phyloP scores from a whole-genome alignment of 2,888 invertebrate species.

The Gryllus longicercus region DNA sequence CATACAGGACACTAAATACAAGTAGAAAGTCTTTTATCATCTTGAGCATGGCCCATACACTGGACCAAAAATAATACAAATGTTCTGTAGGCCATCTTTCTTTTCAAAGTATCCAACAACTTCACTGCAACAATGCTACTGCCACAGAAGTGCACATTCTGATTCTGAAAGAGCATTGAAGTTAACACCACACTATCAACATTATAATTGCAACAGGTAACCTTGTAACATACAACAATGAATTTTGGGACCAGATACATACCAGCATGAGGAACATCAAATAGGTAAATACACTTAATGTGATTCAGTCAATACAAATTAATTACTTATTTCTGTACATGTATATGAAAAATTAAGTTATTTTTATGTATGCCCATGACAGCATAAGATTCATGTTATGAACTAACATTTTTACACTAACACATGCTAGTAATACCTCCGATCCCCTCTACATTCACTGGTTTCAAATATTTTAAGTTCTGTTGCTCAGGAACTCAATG shows the following conservation, averaged over 20 bases:
- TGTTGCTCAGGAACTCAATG: not conserved
- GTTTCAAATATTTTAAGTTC: not conserved
- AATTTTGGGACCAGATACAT: not conserved
- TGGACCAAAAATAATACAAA: conserved; percentile 6
- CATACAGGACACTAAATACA: not conserved
- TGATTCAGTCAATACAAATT: too few relatives aligned
- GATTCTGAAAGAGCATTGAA: not conserved
- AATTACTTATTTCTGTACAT: too few relatives aligned
- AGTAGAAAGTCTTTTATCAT: not conserved
- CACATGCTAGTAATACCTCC: not conserved
- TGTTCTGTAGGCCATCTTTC: conserved; percentile 11
- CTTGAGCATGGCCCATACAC: conserved; percentile 1
- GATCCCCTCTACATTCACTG: not conserved
- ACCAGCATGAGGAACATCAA: conserved; percentile 17
- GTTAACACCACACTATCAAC: conserved; percentile 9
- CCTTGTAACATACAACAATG: conserved; percentile 8
- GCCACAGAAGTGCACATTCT: not conserved
- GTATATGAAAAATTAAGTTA: too few relatives aligned
- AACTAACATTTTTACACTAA: not conserved
- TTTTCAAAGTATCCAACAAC: not conserved
- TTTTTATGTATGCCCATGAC: too few relatives aligned
- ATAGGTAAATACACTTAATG: not conserved
- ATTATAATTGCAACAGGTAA: conserved; percentile 3
- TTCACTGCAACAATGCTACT: not conserved
- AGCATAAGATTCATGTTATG: too few relatives aligned